Conservation (phyloP, 1,140 invertebrate genomes). For the Eriosoma lanigerum region DNA sequence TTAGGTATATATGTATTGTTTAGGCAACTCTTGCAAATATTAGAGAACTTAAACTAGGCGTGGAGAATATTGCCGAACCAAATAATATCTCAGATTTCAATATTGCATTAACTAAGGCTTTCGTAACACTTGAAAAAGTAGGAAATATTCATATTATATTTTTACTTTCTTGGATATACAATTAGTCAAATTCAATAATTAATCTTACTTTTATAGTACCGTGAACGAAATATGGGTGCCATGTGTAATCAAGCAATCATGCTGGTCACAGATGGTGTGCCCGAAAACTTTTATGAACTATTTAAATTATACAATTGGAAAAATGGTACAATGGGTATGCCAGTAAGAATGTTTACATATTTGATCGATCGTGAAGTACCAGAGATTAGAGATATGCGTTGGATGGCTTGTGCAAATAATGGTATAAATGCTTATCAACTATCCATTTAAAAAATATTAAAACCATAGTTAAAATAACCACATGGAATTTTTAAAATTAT, state of each 20-base stretch:
- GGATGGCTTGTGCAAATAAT: conserved; percentile 96
- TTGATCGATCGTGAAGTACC: conserved; percentile 89
- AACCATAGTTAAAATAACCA: no score
- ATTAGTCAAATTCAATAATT: neutral
- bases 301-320: conserved; percentile 85
- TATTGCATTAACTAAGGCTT: conserved; percentile 83
- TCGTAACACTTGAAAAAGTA: conserved; percentile 75
- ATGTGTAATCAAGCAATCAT: conserved; percentile 93
- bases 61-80: conserved; percentile 73
- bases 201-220: conserved; percentile 54
- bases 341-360: conserved; percentile 96
- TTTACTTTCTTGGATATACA: neutral
- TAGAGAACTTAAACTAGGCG: conserved; percentile 76
- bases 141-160: neutral
- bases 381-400: conserved; percentile 81
- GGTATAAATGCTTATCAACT: conserved; percentile 60
- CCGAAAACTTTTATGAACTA: conserved; percentile 87
- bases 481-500: conserved; percentile 47
- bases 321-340: conserved; percentile 61
- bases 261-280: conserved; percentile 96
- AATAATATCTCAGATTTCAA: conserved; percentile 94
- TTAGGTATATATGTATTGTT: conserved; percentile 50
- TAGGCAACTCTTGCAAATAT: conserved; percentile 89
- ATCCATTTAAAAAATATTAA: no score
- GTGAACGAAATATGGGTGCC: conserved; percentile 58